Base-by-base conservation (phyloP, 2,113 vertebrate species). In the Dunckerocampus dactyliophorus region DNA sequence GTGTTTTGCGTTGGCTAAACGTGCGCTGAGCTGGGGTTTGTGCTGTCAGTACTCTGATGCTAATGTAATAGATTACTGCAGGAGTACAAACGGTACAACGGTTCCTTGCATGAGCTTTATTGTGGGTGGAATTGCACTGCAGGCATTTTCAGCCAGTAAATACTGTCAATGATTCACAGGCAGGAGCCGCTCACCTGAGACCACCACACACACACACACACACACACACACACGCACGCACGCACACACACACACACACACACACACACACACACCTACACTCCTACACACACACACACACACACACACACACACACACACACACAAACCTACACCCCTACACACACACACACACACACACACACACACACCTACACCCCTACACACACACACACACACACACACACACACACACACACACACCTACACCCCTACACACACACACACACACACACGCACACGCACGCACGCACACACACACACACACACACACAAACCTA, bases 121-220 rank as follows among this genome's bases (percentile, higher is more conserved):
- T 43, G 39, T 4, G 12, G 39, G 12, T 14, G 39, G 39, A 43
- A 16, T 31, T 31, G 16, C 60, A 42, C 45, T 47, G 17, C 12
- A 47, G 69, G 50, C 22, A 8, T 52, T 31, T 64, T 72, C 10
- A 72, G 48, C 42, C 71, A 59, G 8, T 75, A 74, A 85, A 79
- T 55, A 61, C 65, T 81, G 72, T 77, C 65, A 83, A 83, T 84
- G 67, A 85, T 82, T 85, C 62, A 74, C 73, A 17, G 60, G 54
- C 59, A 67, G 45, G 20, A 46, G 63, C 65, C 54, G 55, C 50
- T 77, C 64, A 77, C 56, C 75, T 73, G 62, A 59, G 57, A 60
- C 31, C 63, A 17, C 3, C 51, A 52, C 34, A 61, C 46, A 34
- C 58, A 52, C 46, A 58, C 34, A 59, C 22, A 45, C 52, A 46